Conservation (phyloP, 1,140 invertebrate species). For the Leptestheria dahalacensis region DNA sequence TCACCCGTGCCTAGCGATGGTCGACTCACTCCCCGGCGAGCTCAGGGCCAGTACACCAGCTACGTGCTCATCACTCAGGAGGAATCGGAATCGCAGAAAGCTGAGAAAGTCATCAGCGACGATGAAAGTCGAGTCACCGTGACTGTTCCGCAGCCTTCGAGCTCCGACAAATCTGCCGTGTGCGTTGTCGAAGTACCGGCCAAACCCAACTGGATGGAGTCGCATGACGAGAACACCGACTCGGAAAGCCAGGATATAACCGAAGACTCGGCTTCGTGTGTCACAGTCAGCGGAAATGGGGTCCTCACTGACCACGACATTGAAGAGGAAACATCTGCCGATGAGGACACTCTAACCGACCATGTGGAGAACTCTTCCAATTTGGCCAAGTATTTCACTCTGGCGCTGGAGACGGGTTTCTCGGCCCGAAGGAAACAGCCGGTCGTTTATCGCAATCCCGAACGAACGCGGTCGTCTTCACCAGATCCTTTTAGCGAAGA, state of each 20-base stretch:
- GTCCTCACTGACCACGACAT: slow-evolving; percentile 11
- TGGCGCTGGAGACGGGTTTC: slow-evolving; percentile 18
- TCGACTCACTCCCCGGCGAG: slow-evolving; percentile 24
- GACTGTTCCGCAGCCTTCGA: slow-evolving; percentile 13
- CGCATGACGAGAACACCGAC: neutral
- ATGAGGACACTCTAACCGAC: slow-evolving; percentile 16
- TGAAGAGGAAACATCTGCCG: slow-evolving; percentile 12
- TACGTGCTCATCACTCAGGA: slow-evolving; percentile 63
- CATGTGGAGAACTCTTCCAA: neutral
- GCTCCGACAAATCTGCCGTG: neutral
- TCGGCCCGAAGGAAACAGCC: slow-evolving; percentile 13
- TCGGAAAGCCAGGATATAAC: neutral
- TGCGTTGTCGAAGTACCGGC: slow-evolving; percentile 6
- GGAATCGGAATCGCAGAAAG: neutral
- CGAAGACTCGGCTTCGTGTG: slow-evolving; percentile 9
- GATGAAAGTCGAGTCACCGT: slow-evolving; percentile 29
- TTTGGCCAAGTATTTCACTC: slow-evolving; percentile 19
- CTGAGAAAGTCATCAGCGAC: slow-evolving; percentile 52
- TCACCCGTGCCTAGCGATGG: slow-evolving; percentile 14
- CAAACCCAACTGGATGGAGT: neutral
- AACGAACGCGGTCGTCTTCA: slow-evolving; percentile 19
- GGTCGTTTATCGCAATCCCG: slow-evolving; percentile 17
- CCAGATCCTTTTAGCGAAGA: slow-evolving; percentile 18
- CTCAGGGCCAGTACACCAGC: slow-evolving; percentile 57
- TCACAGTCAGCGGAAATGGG: slow-evolving; percentile 12